Conservation (phyloP, 1,140 invertebrate species). For the Eriosoma lanigerum region DNA sequence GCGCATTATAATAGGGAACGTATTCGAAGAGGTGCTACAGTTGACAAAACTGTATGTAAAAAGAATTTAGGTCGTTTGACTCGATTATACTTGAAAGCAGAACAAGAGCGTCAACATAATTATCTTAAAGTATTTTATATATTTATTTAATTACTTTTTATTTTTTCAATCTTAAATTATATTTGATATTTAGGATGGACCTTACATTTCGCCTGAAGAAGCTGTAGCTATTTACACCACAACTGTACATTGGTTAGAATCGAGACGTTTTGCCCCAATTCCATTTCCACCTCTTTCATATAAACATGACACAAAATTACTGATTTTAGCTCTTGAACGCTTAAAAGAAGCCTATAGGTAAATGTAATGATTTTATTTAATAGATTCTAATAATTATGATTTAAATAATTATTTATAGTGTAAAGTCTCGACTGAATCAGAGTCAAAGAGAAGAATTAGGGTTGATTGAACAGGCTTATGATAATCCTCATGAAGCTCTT, state of each 20-base stretch:
- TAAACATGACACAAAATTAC: constrained; percentile 98
- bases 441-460: constrained; percentile 98
- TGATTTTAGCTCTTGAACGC: constrained; percentile 94
- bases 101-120: constrained; percentile 99
- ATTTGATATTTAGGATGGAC: constrained; percentile 75
- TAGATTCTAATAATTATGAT: not conserved
- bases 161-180: not conserved
- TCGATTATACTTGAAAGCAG: constrained; percentile 94
- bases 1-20: constrained; percentile 99
- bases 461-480: constrained; percentile 98
- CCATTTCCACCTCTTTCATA: constrained; percentile 98
- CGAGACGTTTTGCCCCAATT: constrained; percentile 95
- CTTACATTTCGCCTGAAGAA: constrained; percentile 98
- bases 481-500: constrained; percentile 98
- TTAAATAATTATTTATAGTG: constrained; percentile 63
- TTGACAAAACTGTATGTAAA: constrained; percentile 99
- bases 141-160: constrained; percentile 31
- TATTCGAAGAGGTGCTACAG: constrained; percentile 88
- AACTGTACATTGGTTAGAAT: constrained; percentile 99
- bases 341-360: constrained; percentile 94
- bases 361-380: not conserved
- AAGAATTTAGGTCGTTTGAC: constrained; percentile 98
- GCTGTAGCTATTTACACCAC: constrained; percentile 99
- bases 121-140: constrained; percentile 91
- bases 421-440: constrained; percentile 97